A percentile compares a stretch with the other conserved stretches of the same genome.
phyloP scores from a whole-genome alignment of 2,113 vertebrate genomes.

The Gracilinanus agilis region DNA sequence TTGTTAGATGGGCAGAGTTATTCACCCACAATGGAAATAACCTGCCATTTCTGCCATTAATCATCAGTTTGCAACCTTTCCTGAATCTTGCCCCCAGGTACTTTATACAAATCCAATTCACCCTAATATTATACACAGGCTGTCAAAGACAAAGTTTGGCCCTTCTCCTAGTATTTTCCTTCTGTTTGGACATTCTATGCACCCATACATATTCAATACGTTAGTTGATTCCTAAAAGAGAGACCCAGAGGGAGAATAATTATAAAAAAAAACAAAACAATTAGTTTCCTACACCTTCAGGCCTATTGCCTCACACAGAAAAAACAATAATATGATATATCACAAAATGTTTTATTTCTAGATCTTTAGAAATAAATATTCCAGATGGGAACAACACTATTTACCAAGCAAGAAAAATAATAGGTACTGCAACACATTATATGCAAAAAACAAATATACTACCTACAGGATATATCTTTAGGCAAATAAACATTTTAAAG shows the following conservation, averaged over 20 bases:
- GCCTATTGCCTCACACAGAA: background rate
- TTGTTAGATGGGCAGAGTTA: background rate
- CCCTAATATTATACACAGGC: background rate
- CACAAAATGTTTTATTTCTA: background rate
- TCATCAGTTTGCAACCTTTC: background rate
- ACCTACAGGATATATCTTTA: background rate
- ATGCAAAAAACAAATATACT: background rate
- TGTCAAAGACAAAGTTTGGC: background rate
- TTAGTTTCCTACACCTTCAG: background rate
- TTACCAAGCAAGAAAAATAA: background rate
- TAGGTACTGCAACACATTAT: background rate
- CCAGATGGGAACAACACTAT: background rate
- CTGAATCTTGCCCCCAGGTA: background rate
- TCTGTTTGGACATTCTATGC: background rate
- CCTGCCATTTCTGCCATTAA: background rate
- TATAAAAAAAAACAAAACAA: background rate
- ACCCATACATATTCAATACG: background rate
- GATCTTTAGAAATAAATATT: background rate
- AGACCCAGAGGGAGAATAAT: background rate
- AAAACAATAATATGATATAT: background rate
- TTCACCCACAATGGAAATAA: conserved; percentile 1
- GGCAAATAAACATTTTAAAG: background rate
- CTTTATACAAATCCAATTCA: background rate
- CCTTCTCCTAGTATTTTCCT: background rate
- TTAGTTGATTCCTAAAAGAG: background rate